Percentiles rank a stretch among this genome's conserved stretches.
Evolutionary conservation across 2,797 vertebrate genomes (phyloP).

Genomic region (Caiman crocodilus): DNA sequence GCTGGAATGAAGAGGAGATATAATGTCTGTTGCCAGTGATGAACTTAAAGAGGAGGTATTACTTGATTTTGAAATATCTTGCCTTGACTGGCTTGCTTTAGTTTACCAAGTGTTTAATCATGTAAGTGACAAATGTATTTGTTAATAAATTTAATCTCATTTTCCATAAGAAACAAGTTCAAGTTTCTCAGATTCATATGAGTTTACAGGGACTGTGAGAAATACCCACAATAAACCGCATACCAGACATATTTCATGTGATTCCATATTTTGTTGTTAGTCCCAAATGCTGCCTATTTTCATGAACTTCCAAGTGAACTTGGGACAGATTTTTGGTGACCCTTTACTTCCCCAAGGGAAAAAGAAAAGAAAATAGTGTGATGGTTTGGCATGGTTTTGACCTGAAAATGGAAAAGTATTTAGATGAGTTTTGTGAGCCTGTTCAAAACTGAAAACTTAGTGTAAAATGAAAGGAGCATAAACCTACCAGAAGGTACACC

Average conservation of each 20-base stretch:
- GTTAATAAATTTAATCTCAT: conserved; percentile 25
- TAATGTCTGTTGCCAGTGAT: not conserved
- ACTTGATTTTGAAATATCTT: not conserved
- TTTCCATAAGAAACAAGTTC: not conserved
- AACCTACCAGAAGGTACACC: not conserved
- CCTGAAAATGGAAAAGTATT: not conserved
- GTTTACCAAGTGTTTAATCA: not conserved
- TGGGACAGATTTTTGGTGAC: not conserved
- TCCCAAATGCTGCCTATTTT: not conserved
- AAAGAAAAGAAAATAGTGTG: rapidly evolving
- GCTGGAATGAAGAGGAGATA: not conserved
- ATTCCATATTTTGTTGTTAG: not conserved
- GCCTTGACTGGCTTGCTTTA: not conserved
- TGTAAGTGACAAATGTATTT: not conserved
- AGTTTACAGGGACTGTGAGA: not conserved
- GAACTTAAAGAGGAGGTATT: not conserved
- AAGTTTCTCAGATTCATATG: not conserved
- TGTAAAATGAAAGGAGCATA: not conserved
- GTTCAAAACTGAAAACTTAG: not conserved
- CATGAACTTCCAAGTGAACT: not conserved
- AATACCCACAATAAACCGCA: not conserved
- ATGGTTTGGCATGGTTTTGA: not conserved
- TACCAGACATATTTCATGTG: not conserved
- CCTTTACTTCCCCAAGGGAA: rapidly evolving
- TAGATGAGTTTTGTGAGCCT: not conserved